Percentiles rank a stretch among this genome's conserved stretches.
Evolutionary conservation across 2,797 vertebrate species (phyloP).

Genomic region (Chrysocyon brachyurus): DNA sequence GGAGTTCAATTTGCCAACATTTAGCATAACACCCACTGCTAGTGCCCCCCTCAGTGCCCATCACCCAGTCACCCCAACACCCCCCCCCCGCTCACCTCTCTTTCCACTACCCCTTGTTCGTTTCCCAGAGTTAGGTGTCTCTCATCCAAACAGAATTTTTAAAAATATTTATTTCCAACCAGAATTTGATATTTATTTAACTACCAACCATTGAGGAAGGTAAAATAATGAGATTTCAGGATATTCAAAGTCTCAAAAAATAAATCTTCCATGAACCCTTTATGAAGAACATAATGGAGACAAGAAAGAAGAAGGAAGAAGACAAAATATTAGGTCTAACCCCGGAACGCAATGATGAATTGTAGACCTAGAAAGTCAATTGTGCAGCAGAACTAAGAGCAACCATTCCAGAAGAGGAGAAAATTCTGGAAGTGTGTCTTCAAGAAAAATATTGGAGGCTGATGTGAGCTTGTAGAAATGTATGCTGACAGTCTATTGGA

Average conservation of each 20-base stretch:
- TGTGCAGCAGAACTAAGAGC: neutral
- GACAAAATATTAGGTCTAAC: neutral
- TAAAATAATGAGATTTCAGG: neutral
- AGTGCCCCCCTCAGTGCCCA: too few relatives aligned
- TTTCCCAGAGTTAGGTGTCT: too few relatives aligned
- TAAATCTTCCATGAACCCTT: neutral
- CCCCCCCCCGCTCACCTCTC: too few relatives aligned
- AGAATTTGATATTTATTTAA: constrained; percentile 1
- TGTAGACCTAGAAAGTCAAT: neutral
- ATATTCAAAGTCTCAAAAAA: neutral
- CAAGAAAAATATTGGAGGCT: neutral
- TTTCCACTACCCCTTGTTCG: too few relatives aligned
- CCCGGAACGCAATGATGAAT: neutral
- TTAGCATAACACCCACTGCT: too few relatives aligned
- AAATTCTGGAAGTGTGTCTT: neutral
- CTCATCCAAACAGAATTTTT: neutral
- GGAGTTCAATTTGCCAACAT: too few relatives aligned
- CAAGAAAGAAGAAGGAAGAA: neutral
- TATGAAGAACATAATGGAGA: neutral
- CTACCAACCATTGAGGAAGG: neutral
- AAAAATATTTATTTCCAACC: neutral
- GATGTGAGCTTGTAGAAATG: neutral
- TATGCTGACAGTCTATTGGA: neutral
- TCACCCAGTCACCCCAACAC: too few relatives aligned
- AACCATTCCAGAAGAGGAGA: neutral